phyloP scores from a whole-genome alignment of 2,113 vertebrate species.

The Scomber scombrus region DNA sequence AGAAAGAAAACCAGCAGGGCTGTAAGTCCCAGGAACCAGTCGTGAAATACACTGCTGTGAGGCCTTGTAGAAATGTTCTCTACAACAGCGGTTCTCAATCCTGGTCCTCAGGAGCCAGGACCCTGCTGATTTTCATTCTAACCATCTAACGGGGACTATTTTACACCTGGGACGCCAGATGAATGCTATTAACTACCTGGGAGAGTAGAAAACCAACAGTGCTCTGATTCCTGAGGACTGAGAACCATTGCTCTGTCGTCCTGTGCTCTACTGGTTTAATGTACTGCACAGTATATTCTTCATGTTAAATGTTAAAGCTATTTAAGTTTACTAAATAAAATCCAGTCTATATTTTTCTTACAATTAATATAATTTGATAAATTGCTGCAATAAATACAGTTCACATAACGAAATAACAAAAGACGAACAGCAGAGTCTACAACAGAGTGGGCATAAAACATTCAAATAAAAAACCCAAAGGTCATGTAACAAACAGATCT shows the following conservation, averaged over 20 bases:
- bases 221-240: not conserved
- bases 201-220: slow-evolving; percentile 29
- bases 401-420: too few relatives aligned
- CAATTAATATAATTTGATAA: not conserved
- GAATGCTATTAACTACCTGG: slow-evolving; percentile 47
- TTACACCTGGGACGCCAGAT: slow-evolving; percentile 44
- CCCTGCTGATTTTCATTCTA: slow-evolving; percentile 56
- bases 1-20: slow-evolving; percentile 47
- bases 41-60: slow-evolving; percentile 53
- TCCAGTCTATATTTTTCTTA: too few relatives aligned
- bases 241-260: not conserved
- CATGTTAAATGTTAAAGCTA: not conserved
- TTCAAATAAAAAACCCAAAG: not conserved
- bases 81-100: slow-evolving; percentile 36
- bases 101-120: slow-evolving; percentile 42
- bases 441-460: not conserved
- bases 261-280: not conserved
- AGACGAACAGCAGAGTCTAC: not conserved
- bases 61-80: slow-evolving; percentile 49
- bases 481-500: not conserved
- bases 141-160: slow-evolving; percentile 54
- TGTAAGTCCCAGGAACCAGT: slow-evolving; percentile 22
- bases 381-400: too few relatives aligned
- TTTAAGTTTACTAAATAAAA: not conserved
- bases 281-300: not conserved